Base-by-base conservation (phyloP, 2,113 vertebrate species). In the Plecturocebus donacophilus region DNA sequence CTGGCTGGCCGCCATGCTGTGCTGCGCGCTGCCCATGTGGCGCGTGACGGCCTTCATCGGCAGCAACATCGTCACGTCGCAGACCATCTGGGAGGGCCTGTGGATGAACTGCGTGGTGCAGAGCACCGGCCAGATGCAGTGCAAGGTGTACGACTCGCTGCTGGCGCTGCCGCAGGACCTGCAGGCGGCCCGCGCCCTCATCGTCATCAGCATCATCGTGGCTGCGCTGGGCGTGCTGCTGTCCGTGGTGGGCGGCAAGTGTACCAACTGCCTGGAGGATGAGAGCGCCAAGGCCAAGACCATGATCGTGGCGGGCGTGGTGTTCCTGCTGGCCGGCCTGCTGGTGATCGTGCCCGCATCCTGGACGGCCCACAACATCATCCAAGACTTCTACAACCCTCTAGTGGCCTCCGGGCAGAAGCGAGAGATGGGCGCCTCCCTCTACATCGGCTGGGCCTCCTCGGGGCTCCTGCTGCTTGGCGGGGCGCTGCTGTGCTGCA, bases 91-190 rank as follows among this genome's bases (percentile, higher is more conserved):
- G 99, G 99, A 99, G 94, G 99, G 99, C 47, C 99, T 99, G 98
- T 99, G 99, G 99, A 99, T 99, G 99, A 98, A 93, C 96, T 99
- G 99, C 0, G 99, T 99, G 98, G 99, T 99, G 79, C 99, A 99
- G 98, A 99, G 99, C 98, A 99, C 99, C 0, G 99, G 99, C 10
- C 99, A 99, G 97, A 99, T 99, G 96, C 99, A 99, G 97, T 99
- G 99, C 98, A 99, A 99, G 97, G 98, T 99, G 13, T 99, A 99
- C 27, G 99, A 99, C 52, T 99, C 99, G 1, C 27, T 99, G 97
- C 98, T 99, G 86, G 99, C 99, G 0, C 98, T 99, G 86, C 97
- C 98, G 0, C 96, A 98, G 71, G 99, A 99, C 98, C 98, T 99
- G 94, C 99, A 99, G 98, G 99, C 99, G 0, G 99, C 99, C 86